Conservation (phyloP, 2,797 vertebrate genomes). For the Zalophus californianus region DNA sequence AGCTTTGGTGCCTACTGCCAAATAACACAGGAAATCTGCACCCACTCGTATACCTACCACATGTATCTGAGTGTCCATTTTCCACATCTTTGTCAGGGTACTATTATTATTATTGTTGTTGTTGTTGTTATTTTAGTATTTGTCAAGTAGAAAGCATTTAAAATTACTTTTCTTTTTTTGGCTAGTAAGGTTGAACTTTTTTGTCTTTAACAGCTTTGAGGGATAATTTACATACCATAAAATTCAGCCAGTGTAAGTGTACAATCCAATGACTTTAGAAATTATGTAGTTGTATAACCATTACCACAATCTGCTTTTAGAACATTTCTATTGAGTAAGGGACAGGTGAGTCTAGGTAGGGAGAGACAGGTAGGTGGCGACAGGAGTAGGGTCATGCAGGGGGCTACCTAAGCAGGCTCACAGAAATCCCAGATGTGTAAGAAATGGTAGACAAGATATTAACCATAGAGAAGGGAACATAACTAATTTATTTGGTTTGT, state of each 20-base stretch:
- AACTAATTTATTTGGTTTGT: not conserved
- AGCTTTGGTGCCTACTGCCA: not conserved
- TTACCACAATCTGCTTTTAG: not conserved
- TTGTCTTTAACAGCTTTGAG: not conserved
- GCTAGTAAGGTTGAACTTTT: not conserved
- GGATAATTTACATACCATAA: not conserved
- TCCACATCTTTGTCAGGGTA: not conserved
- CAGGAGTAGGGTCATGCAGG: not conserved
- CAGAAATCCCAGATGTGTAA: not conserved
- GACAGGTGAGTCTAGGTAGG: not conserved
- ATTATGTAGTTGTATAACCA: not conserved
- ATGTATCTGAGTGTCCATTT: not conserved
- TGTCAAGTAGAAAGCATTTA: not conserved
- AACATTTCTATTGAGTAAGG: not conserved
- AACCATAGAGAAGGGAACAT: not conserved
- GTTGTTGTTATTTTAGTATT: not conserved
- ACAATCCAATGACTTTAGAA: not conserved
- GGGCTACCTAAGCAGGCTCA: not conserved
- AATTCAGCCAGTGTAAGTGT: not conserved
- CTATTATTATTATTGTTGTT: not conserved
- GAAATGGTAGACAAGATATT: not conserved
- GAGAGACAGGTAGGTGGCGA: not conserved
- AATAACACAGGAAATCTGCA: not conserved
- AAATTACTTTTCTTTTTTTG: not conserved
- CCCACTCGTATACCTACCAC: not conserved